Base-by-base conservation (phyloP, 2,113 vertebrate species). In the Propithecus coquereli region DNA sequence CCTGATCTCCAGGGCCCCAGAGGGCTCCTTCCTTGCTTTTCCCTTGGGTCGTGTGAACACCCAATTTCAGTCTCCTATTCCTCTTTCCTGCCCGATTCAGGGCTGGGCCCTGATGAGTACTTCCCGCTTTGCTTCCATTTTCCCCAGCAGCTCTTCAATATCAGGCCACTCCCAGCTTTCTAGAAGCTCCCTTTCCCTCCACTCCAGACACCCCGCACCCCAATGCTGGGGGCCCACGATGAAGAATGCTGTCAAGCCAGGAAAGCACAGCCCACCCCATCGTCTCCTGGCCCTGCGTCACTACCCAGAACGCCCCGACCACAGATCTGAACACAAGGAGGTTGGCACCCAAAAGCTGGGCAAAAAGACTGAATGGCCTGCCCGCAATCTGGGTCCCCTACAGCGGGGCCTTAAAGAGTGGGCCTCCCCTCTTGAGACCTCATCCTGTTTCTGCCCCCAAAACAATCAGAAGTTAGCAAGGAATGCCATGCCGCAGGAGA, bases 171-270 rank as follows among this genome's bases (percentile, higher is more conserved):
- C 61, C 12, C 3, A 34, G 22, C 66, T 87, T 65, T 73, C 77
- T 45, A 9, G 50, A 18, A n/a, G 32, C 70, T 40, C 47, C 37
- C 80, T 23, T 87, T 54, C 30, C 83, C 22, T 85, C 8, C 68
- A 37, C 32, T 1, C 84, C 13, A 70, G 37, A 76, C 22, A 45
- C 34, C 40, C 54, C 23, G 6, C 12, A 71, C 30, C 66, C 34
- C 76, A 59, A 32, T 0, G 0, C 61, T n/a, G 6, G 63, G 32
- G 30, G 3, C 20, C 43, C 25, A 0, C 3, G 0, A 37, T 40
- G 27, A 81, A 88, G 73, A 68, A 57, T 14, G 10, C 32, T 2
- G 23, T 57, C 18, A 3, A 13, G 32, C 50, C 59, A 9, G 0
- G 11, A 57, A 27, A 70, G 40, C 34, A 5, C 52, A 25, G 37